phyloP scores from a whole-genome alignment of 2,888 invertebrate species.

The Celastrina argiolus region DNA sequence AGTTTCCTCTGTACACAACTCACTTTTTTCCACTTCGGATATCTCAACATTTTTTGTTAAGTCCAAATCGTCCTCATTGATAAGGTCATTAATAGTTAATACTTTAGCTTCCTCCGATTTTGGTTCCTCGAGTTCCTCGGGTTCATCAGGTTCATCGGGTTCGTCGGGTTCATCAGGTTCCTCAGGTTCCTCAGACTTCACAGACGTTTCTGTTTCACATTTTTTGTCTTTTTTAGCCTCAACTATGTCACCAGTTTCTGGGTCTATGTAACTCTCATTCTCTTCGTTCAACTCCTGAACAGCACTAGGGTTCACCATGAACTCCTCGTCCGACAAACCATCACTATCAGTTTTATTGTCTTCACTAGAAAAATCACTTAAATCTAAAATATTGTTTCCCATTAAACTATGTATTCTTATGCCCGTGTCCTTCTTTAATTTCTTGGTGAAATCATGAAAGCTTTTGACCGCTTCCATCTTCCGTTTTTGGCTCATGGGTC shows the following conservation, averaged over 20 bases:
- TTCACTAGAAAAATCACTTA: conserved; percentile 71
- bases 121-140: conserved; percentile 32
- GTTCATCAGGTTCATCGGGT: no score
- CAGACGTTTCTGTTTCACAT: conserved; percentile 34
- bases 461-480: conserved; percentile 73
- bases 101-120: conserved; percentile 52
- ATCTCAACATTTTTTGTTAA: conserved; percentile 70
- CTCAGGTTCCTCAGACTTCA: conserved; percentile 28
- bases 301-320: conserved; percentile 68
- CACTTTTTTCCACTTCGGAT: conserved; percentile 66
- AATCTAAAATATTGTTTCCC: conserved; percentile 68
- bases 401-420: conserved; percentile 70
- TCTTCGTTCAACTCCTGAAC: conserved; percentile 67
- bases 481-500: conserved; percentile 69
- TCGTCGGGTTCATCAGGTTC: no score
- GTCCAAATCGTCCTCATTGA: conserved; percentile 68
- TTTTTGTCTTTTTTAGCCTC: conserved; percentile 44
- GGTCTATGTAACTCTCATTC: conserved; percentile 72
- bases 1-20: conserved; percentile 63
- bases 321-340: conserved; percentile 71
- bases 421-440: conserved; percentile 73
- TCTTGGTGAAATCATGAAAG: conserved; percentile 73
- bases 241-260: conserved; percentile 71
- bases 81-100: conserved; percentile 70
- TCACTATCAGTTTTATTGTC: conserved; percentile 67